Percentiles rank a stretch among this genome's conserved stretches.
Evolutionary conservation across 2,888 invertebrate genomes (phyloP).

Genomic region (Cabera pusaria): DNA sequence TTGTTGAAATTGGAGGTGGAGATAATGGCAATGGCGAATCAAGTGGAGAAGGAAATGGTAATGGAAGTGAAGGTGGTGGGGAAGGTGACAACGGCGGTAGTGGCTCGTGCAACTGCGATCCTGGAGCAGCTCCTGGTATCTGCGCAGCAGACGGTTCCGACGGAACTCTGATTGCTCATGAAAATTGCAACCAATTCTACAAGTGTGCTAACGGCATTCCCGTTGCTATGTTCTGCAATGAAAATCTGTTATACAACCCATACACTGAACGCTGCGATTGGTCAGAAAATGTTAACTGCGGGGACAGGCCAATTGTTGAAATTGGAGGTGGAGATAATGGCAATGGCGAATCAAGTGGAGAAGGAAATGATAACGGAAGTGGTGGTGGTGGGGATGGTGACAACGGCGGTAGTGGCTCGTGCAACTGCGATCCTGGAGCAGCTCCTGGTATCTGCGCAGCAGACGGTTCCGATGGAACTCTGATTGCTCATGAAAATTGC

Average conservation of each 20-base stretch:
- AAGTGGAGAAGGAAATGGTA: slow-evolving; percentile 7
- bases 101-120: slow-evolving; percentile 23
- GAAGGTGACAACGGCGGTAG: slow-evolving; percentile 10
- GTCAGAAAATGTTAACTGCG: slow-evolving; percentile 38
- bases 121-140: slow-evolving; percentile 35
- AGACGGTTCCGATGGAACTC: slow-evolving; percentile 20
- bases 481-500: slow-evolving; percentile 36
- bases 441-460: slow-evolving; percentile 23
- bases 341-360: slow-evolving; percentile 12
- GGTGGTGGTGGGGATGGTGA: slow-evolving; percentile 9
- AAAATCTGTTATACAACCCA: slow-evolving; percentile 38
- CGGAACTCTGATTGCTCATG: slow-evolving; percentile 39
- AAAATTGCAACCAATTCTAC: slow-evolving; percentile 43
- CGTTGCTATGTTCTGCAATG: slow-evolving; percentile 28
- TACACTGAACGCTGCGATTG: slow-evolving; percentile 34
- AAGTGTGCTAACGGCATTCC: slow-evolving; percentile 35
- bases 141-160: slow-evolving; percentile 36
- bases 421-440: slow-evolving; percentile 26
- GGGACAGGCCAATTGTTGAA: slow-evolving; percentile 29
- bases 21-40: slow-evolving; percentile 9
- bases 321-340: slow-evolving; percentile 8
- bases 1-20: slow-evolving; percentile 21
- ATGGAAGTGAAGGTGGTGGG: slow-evolving; percentile 7
- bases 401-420: slow-evolving; percentile 15
- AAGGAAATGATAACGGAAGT: slow-evolving; percentile 16